These are phyloP conservation scores for Amphiura filiformis DNA, from an alignment of 35 echinoderm and acorn worm species.

Conservation along the genomic window DNA sequence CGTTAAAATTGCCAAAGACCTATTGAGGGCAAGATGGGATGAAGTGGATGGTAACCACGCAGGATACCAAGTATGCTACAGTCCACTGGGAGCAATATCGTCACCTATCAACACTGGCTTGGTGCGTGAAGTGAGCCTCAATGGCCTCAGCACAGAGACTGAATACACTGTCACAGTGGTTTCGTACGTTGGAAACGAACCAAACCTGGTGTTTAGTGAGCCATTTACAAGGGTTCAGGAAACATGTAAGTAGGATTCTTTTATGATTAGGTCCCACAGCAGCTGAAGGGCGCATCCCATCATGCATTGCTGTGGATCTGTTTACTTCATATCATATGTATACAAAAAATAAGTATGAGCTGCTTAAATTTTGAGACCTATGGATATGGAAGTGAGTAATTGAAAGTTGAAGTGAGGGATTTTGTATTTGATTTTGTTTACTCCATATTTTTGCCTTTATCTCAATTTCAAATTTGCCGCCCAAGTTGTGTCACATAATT, in stretches of 20 bases:
- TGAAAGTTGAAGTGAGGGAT: no score
- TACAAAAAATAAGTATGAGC: no score
- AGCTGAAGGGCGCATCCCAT: no score
- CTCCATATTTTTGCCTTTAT: no score
- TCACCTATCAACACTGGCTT: slow-evolving; percentile 22
- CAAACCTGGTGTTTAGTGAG: neutral
- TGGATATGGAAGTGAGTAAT: no score
- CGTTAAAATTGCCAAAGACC: slow-evolving; percentile 4
- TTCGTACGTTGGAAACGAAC: slow-evolving; percentile 9
- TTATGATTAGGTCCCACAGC: neutral
- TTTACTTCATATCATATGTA: no score
- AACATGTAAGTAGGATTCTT: neutral
- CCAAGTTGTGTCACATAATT: no score
- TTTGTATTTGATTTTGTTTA: no score
- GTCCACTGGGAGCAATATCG: neutral
- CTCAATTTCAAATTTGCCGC: no score
- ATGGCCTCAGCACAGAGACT: neutral
- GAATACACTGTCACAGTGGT: slow-evolving; percentile 12
- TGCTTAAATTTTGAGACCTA: no score
- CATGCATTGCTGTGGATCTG: no score
- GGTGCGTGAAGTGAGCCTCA: neutral
- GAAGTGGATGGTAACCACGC: neutral
- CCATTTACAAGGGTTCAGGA: neutral
- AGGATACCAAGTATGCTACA: slow-evolving; percentile 21
- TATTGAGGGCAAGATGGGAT: neutral